phyloP scores from a whole-genome alignment of 2,797 vertebrate genomes.

The Galagoides demidoff region DNA sequence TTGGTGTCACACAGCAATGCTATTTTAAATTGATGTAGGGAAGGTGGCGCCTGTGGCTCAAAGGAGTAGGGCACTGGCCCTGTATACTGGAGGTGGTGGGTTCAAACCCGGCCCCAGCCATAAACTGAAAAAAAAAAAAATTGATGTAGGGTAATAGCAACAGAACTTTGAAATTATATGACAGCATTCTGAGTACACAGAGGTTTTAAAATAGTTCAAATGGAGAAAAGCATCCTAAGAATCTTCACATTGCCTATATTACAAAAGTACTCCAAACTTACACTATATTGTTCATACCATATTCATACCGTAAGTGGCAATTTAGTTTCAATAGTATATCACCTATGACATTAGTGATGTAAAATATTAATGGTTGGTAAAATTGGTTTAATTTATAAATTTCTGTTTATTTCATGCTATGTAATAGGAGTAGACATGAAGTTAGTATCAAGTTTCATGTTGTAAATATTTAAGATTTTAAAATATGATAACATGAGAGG shows the following conservation, averaged over 20 bases:
- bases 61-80: too few species aligned
- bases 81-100: too few species aligned
- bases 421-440: background rate
- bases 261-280: background rate
- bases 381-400: background rate
- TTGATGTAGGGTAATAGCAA: background rate
- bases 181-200: background rate
- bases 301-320: background rate
- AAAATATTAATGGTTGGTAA: background rate
- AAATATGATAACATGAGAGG: background rate
- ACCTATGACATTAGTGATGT: background rate
- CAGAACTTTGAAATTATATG: background rate
- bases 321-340: background rate
- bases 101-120: too few species aligned
- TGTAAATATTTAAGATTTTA: background rate
- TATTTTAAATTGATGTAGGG: background rate
- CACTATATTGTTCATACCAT: background rate
- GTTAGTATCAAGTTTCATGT: background rate
- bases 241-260: background rate
- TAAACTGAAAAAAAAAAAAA: background rate
- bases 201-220: background rate
- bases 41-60: too few species aligned
- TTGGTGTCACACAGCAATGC: background rate
- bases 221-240: background rate
- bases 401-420: background rate